phyloP scores from a whole-genome alignment of 2,113 vertebrate species.

The Atractosteus spatula region DNA sequence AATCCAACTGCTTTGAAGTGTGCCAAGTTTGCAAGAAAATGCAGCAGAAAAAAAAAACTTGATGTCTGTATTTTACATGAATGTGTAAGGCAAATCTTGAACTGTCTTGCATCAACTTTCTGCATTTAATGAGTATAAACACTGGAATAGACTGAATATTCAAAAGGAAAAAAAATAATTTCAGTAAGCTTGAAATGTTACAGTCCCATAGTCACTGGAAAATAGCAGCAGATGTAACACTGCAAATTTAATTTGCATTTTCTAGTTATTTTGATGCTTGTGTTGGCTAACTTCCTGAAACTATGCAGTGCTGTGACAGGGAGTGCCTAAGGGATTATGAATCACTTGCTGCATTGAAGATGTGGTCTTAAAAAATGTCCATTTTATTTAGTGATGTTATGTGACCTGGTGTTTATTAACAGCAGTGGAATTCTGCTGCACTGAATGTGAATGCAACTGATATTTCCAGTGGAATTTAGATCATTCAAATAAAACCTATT shows the following conservation, averaged over 20 bases:
- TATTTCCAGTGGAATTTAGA: constrained; percentile 3
- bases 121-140: constrained; percentile 42
- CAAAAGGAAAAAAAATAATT: constrained; percentile 23
- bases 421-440: constrained; percentile 9
- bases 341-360: constrained; percentile 29
- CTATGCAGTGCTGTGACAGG: constrained; percentile 20
- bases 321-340: constrained; percentile 17
- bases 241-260: constrained; percentile 33
- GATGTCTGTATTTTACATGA: constrained; percentile 58
- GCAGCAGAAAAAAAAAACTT: constrained; percentile 50
- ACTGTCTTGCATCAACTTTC: constrained; percentile 32
- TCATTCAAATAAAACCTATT: constrained; percentile 1
- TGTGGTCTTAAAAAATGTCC: constrained; percentile 17
- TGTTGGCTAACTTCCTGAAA: constrained; percentile 25
- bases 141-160: not conserved
- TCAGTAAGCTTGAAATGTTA: constrained; percentile 31
- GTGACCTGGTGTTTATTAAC: constrained; percentile 21
- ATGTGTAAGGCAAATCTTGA: constrained; percentile 31
- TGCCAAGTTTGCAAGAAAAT: constrained; percentile 61
- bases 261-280: constrained; percentile 30
- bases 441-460: constrained; percentile 24
- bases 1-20: constrained; percentile 65
- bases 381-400: constrained; percentile 3
- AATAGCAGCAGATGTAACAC: constrained; percentile 23
- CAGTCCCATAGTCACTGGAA: constrained; percentile 31